Base-by-base conservation (phyloP, 2,113 vertebrate species). In the Pluvianellus socialis region DNA sequence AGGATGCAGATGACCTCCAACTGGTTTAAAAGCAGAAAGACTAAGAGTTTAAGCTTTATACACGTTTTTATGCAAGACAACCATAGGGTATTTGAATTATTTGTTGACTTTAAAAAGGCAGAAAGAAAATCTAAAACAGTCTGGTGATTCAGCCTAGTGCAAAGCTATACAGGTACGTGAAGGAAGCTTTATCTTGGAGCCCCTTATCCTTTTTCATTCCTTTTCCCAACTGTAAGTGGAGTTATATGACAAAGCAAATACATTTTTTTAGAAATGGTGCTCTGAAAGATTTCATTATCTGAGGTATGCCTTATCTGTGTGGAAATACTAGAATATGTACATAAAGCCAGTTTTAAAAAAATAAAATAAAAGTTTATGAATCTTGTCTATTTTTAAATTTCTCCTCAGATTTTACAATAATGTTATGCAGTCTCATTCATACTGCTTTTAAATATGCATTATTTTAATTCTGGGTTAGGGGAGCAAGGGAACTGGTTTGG, bases 181-280 rank as follows among this genome's bases (percentile, higher is more conserved):
- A 71, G 84, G 33, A 68, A 89, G 38, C 66, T 87, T 89, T 81
- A 81, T 92, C 73, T 72, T 89, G 40, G 56, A 89, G 73, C 24
- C 30, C 30, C 44, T 82, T 92, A 76, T 26, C n/a, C 59, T 81
- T 84, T 93, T 68, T 85, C 73, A 85, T 91, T 95, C 73, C 50
- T 91, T 92, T 88, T 93, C 56, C 17, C 66, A 79, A 28, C 49
- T 91, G 10, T 87, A 75, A 93, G 70, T 75, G 66, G 70, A n/a
- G 35, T 87, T 91, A 82, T 79, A 58, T 94, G 87, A 92, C 77
- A 95, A 96, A 94, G 70, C 70, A 96, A 95, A 94, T 94, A 55
- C 14, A 44, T 44, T 35, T 72, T 55, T 83, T 80, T 50, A 52
- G 30, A 71, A 91, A 71, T 1, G 5, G 52, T 23, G 16, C 56